These are phyloP conservation scores for Acrossocheilus wenchowensis DNA, from an alignment of 2,797 vertebrate species.

Conservation along the genomic window DNA sequence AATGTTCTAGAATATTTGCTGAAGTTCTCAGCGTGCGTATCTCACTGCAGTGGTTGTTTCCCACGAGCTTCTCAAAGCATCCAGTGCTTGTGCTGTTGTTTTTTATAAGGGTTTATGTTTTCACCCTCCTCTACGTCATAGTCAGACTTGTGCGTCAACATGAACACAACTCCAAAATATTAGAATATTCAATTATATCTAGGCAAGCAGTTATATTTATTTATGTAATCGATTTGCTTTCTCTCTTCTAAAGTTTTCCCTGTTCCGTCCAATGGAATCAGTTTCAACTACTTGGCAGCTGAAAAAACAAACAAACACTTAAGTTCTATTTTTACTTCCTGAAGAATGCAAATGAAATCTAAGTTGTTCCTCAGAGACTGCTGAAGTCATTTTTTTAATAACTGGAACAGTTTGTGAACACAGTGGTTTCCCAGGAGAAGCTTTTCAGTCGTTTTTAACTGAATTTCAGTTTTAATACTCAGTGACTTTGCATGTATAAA, in stretches of 20 bases:
- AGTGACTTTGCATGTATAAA: not conserved
- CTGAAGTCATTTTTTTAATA: not conserved
- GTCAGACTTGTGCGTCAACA: not conserved
- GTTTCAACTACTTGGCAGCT: not conserved
- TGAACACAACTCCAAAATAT: not conserved
- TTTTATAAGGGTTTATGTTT: not conserved
- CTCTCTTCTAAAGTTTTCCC: not conserved
- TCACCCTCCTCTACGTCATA: not conserved
- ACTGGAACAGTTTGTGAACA: not conserved
- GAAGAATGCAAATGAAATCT: not conserved
- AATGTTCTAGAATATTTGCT: not conserved
- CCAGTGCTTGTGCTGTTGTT: not conserved
- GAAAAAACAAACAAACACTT: not conserved
- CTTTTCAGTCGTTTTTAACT: not conserved
- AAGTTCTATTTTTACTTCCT: slow-evolving; percentile 8
- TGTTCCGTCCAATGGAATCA: not conserved
- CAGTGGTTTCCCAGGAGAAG: not conserved
- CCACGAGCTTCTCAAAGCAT: not conserved
- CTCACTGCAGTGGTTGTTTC: not conserved
- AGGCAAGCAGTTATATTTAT: not conserved
- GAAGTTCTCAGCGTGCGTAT: not conserved
- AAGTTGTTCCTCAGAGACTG: not conserved
- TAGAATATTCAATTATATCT: not conserved
- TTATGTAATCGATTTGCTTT: not conserved
- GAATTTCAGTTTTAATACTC: not conserved